Percentiles rank a stretch among this genome's conserved stretches.
Conservation (phyloP, 2,113 vertebrate genomes). For the Lepus europaeus region DNA sequence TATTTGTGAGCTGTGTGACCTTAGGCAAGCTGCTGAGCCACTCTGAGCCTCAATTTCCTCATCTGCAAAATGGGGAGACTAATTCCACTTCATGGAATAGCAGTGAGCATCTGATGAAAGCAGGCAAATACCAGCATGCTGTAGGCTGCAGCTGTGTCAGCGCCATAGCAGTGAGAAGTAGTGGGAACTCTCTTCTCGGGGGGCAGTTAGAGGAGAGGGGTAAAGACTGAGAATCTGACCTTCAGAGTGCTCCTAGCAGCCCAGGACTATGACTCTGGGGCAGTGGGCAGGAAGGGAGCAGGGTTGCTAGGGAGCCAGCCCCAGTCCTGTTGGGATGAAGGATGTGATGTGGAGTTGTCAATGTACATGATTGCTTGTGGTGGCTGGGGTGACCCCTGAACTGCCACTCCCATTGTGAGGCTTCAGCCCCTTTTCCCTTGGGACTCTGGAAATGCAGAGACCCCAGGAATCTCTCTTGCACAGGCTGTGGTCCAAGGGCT, state of each 20-base stretch:
- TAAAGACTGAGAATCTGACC: background rate
- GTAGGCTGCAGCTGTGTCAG: background rate
- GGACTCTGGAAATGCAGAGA: slow-evolving; percentile 1
- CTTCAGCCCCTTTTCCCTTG: background rate
- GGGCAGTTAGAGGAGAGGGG: background rate
- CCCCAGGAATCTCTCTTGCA: background rate
- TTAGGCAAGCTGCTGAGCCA: background rate
- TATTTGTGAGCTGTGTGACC: background rate
- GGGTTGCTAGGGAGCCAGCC: slow-evolving; percentile 59
- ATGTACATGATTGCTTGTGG: background rate
- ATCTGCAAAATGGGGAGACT: background rate
- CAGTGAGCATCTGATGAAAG: background rate
- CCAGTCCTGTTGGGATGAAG: slow-evolving; percentile 40
- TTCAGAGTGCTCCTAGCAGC: background rate
- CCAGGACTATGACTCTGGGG: background rate
- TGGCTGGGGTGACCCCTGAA: background rate
- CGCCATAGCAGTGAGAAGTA: accelerated
- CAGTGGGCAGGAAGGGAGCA: slow-evolving; percentile 15
- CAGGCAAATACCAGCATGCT: background rate
- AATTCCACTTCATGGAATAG: background rate
- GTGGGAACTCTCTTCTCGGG: background rate
- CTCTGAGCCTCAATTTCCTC: background rate
- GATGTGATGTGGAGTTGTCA: background rate
- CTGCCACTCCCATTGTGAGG: too few species aligned
- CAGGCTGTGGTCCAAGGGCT: background rate